These are phyloP conservation scores for Paratilapia polleni DNA, from an alignment of 2,113 vertebrate species.

Conservation along the genomic window DNA sequence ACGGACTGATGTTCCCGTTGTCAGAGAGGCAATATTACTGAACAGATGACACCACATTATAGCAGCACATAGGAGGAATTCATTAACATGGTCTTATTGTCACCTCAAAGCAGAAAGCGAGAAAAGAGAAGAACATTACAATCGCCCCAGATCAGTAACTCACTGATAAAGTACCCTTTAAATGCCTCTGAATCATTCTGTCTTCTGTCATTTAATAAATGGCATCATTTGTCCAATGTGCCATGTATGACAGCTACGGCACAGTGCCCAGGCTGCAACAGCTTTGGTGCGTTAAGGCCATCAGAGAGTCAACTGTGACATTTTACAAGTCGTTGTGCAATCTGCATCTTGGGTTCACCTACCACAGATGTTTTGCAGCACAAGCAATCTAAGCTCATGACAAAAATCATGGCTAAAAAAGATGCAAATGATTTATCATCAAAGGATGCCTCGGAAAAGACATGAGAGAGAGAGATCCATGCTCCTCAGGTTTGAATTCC, in stretches of 20 bases:
- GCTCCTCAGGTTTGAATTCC: conserved; percentile 16
- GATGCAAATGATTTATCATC: conserved; percentile 37
- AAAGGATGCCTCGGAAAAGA: not conserved
- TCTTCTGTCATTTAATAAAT: conserved; percentile 59
- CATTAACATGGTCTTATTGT: conserved; percentile 74
- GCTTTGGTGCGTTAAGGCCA: not conserved
- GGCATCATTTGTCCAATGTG: conserved; percentile 52
- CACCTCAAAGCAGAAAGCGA: conserved; percentile 56
- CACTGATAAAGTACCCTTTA: conserved; percentile 66
- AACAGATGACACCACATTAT: conserved; percentile 69
- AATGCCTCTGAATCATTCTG: conserved; percentile 47
- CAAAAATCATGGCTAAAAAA: conserved; percentile 15
- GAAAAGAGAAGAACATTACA: conserved; percentile 53
- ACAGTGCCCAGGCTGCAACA: not conserved
- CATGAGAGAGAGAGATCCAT: not conserved
- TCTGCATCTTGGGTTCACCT: conserved; percentile 9
- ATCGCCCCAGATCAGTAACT: conserved; percentile 64
- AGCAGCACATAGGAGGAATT: conserved; percentile 64
- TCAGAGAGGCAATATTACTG: conserved; percentile 64
- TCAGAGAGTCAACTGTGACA: conserved; percentile 35
- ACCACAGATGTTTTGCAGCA: conserved; percentile 20
- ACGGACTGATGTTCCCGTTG: conserved; percentile 63
- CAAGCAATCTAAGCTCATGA: not conserved
- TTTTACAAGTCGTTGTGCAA: conserved; percentile 28
- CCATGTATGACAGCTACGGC: conserved; percentile 22